Conservation (phyloP, 2,888 invertebrate species). For the Dynastes tityus region DNA sequence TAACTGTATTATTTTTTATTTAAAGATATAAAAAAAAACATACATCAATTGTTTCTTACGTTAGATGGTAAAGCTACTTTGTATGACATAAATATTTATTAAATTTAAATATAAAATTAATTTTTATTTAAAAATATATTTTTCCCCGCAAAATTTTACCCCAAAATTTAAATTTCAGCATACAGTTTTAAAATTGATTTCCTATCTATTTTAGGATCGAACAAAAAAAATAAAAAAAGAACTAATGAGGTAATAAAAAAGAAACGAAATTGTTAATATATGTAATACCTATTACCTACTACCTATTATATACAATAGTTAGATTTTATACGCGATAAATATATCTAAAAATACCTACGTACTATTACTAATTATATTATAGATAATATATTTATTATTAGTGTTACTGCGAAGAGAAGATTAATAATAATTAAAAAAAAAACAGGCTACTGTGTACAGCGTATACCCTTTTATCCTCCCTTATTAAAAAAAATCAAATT, state of each 20-base stretch:
- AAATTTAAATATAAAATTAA: not conserved
- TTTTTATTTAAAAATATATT: too few species aligned
- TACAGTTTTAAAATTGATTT: constrained; percentile 65
- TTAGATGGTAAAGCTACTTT: constrained; percentile 29
- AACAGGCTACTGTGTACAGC: not conserved
- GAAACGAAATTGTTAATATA: constrained; percentile 20
- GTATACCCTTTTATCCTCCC: too few species aligned
- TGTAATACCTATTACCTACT: constrained; percentile 49
- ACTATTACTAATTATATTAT: constrained; percentile 31
- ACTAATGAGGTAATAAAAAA: constrained; percentile 6
- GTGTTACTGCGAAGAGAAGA: constrained; percentile 16
- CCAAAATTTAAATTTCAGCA: constrained; percentile 54
- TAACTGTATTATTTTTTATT: too few species aligned
- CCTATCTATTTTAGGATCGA: constrained; percentile 31
- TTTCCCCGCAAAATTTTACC: too few species aligned
- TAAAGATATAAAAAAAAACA: constrained; percentile 5
- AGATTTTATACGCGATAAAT: constrained; percentile 62
- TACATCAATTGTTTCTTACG: constrained; percentile 45
- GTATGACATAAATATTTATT: constrained; percentile 21
- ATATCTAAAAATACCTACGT: constrained; percentile 42
- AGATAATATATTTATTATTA: constrained; percentile 1
- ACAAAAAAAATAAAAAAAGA: constrained; percentile 16
- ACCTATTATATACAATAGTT: constrained; percentile 55
- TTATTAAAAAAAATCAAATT: too few species aligned
- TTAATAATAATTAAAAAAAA: not conserved